phyloP scores from a whole-genome alignment of 2,797 vertebrate species.

The Enteromius treurensis region DNA sequence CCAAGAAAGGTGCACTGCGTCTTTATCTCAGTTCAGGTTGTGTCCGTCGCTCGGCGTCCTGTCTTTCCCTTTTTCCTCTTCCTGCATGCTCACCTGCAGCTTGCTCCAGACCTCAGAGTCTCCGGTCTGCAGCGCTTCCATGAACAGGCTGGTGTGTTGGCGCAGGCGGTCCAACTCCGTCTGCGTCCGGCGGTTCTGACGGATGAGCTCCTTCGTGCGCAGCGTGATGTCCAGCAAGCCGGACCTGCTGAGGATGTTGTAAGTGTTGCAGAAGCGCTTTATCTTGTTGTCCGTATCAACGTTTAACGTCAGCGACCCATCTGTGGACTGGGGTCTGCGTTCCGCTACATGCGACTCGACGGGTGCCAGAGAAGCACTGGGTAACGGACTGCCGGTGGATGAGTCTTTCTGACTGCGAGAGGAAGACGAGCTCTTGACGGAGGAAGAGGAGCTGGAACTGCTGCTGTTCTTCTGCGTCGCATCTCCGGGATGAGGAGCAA shows the following conservation, averaged over 20 bases:
- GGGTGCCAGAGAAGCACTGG: constrained; percentile 52
- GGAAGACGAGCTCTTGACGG: constrained; percentile 64
- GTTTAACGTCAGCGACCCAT: neutral
- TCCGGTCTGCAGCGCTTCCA: constrained; percentile 81
- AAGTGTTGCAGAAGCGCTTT: constrained; percentile 91
- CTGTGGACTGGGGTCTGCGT: constrained; percentile 47
- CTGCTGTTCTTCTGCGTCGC: constrained; percentile 63
- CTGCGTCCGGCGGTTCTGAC: constrained; percentile 89
- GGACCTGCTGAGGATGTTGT: constrained; percentile 87
- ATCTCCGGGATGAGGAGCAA: constrained; percentile 89
- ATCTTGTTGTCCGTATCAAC: constrained; percentile 73
- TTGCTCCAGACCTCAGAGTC: constrained; percentile 79
- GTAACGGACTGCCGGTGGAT: constrained; percentile 26
- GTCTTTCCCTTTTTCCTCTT: constrained; percentile 59
- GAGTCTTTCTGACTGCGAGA: constrained; percentile 59
- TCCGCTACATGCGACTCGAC: constrained; percentile 59
- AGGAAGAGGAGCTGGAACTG: constrained; percentile 58
- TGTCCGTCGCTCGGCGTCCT: neutral
- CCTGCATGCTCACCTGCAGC: constrained; percentile 79
- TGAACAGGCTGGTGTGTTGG: constrained; percentile 84
- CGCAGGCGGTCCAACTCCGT: constrained; percentile 85
- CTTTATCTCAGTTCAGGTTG: neutral
- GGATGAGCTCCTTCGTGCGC: constrained; percentile 91
- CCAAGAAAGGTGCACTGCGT: neutral
- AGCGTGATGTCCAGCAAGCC: constrained; percentile 91